Conservation (phyloP, 2,113 vertebrate genomes). For the Steatornis caripensis region DNA sequence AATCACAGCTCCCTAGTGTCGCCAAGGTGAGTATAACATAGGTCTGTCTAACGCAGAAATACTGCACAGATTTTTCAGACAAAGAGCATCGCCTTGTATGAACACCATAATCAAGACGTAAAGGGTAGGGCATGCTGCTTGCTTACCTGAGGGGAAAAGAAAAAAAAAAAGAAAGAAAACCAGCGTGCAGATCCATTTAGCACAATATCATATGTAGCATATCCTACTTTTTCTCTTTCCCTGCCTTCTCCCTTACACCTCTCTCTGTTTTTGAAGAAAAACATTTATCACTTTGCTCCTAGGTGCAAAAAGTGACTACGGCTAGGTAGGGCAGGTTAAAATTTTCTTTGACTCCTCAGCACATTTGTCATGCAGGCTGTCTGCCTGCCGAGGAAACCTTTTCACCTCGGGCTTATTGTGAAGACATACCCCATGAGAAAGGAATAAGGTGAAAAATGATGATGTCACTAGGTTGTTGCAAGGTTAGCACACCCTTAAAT, state of each 20-base stretch:
- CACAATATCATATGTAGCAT: neutral
- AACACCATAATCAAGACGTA: neutral
- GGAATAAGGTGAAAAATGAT: constrained; percentile 81
- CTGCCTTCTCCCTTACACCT: neutral
- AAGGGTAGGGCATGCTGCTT: neutral
- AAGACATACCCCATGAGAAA: constrained; percentile 64
- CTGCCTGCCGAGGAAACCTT: constrained; percentile 65
- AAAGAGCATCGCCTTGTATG: neutral
- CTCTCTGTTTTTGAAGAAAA: constrained; percentile 1
- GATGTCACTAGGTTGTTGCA: constrained; percentile 85
- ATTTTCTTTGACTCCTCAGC: constrained; percentile 69
- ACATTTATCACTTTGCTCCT: constrained; percentile 54
- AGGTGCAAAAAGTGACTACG: constrained; percentile 42
- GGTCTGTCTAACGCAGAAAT: neutral
- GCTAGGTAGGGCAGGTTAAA: constrained; percentile 66
- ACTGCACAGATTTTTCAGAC: neutral
- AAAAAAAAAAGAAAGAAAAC: no score
- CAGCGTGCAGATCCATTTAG: neutral
- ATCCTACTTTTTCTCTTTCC: neutral
- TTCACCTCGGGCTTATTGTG: constrained; percentile 74
- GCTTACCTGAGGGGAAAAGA: neutral
- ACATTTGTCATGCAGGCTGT: constrained; percentile 69
- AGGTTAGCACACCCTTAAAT: constrained; percentile 90
- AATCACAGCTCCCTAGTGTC: neutral
- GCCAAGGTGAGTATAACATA: neutral